Evolutionary conservation across 2,797 vertebrate species (phyloP).

Genomic region (Allenopithecus nigroviridis): DNA sequence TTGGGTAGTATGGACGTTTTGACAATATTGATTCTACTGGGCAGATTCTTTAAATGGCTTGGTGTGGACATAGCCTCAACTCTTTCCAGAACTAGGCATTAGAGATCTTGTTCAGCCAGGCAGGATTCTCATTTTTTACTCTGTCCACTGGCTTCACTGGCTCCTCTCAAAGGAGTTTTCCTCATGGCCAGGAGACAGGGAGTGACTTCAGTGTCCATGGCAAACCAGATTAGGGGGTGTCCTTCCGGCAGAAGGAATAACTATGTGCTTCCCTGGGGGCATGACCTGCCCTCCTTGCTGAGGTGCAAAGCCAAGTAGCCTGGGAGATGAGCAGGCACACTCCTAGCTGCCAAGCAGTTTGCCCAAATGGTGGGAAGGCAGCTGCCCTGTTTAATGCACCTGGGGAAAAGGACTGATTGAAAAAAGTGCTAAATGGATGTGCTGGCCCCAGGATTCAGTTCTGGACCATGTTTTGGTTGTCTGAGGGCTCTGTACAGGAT

Average conservation of each 20-base stretch:
- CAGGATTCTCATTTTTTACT: not conserved
- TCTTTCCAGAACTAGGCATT: not conserved
- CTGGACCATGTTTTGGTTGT: not conserved
- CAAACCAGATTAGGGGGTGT: not conserved
- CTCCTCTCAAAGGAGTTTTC: not conserved
- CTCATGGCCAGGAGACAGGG: not conserved
- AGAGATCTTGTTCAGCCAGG: not conserved
- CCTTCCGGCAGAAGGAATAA: not conserved
- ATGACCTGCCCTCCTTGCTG: not conserved
- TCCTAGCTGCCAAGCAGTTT: not conserved
- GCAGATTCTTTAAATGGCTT: not conserved
- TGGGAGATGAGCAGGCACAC: not conserved
- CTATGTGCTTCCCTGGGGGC: not conserved
- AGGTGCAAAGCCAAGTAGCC: not conserved
- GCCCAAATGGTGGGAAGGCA: not conserved
- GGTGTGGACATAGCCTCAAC: not conserved
- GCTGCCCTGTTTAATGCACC: not conserved
- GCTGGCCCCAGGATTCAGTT: not conserved
- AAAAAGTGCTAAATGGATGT: not conserved
- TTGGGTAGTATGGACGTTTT: not conserved
- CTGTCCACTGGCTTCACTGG: not conserved
- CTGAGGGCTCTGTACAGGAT: not conserved
- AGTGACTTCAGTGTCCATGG: not conserved
- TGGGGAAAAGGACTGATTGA: not conserved
- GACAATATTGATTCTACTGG: not conserved